A percentile compares a stretch with the other conserved stretches of the same genome.
Conservation (phyloP, 2,888 invertebrate species). For the Diplazon laetatorius region DNA sequence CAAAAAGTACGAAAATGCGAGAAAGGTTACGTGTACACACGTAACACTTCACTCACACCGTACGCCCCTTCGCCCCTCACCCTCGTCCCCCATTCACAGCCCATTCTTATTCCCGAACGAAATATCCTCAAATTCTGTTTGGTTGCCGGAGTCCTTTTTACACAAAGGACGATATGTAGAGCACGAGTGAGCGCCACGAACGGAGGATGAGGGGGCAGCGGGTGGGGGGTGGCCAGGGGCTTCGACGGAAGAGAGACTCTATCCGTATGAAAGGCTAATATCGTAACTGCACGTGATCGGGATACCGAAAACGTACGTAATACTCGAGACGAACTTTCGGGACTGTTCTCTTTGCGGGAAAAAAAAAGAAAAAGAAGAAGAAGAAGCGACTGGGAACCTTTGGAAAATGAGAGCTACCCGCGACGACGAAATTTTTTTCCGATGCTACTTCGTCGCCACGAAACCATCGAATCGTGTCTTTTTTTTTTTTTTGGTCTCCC, state of each 20-base stretch:
- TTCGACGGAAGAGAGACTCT: slow-evolving; percentile 60
- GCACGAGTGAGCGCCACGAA: slow-evolving; percentile 70
- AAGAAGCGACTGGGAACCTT: too few species aligned
- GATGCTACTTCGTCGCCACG: slow-evolving; percentile 69
- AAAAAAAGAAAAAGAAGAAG: slow-evolving; percentile 60
- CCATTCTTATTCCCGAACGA: slow-evolving; percentile 80
- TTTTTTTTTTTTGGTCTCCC: too few species aligned
- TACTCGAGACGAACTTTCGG: slow-evolving; percentile 35
- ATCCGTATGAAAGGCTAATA: slow-evolving; percentile 82
- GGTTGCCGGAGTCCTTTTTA: slow-evolving; percentile 78
- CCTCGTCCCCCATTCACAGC: too few species aligned
- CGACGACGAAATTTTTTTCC: not conserved
- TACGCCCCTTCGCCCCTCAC: slow-evolving; percentile 45
- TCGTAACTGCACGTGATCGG: slow-evolving; percentile 79
- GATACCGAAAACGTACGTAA: slow-evolving; percentile 67
- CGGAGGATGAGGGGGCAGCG: not conserved
- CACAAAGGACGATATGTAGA: slow-evolving; percentile 82
- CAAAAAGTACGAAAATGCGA: slow-evolving; percentile 16
- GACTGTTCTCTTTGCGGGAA: slow-evolving; percentile 46
- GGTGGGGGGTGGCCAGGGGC: not conserved
- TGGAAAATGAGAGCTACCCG: slow-evolving; percentile 6
- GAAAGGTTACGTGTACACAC: slow-evolving; percentile 42
- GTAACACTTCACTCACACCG: slow-evolving; percentile 44
- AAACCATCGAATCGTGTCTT: slow-evolving; percentile 72
- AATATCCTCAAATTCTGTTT: slow-evolving; percentile 82